These are phyloP conservation scores for Peromyscus aztecus DNA, from an alignment of 2,797 vertebrate species.

Conservation along the genomic window DNA sequence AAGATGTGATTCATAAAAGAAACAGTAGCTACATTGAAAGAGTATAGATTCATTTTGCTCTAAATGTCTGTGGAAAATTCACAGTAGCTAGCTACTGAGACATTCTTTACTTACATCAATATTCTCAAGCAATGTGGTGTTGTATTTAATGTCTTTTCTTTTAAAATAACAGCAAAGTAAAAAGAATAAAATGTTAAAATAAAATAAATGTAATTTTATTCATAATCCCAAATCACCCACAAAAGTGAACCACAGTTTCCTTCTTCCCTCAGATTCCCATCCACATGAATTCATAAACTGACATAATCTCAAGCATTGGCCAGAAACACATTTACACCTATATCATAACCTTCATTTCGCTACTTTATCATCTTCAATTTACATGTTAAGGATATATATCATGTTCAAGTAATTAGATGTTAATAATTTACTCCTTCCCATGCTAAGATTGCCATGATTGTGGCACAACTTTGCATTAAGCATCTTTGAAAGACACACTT, in stretches of 20 bases:
- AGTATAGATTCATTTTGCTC: constrained; percentile 33
- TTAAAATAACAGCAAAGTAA: constrained; percentile 50
- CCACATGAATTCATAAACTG: constrained; percentile 14
- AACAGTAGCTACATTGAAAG: constrained; percentile 27
- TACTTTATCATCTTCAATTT: constrained; percentile 11
- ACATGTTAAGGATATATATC: background rate
- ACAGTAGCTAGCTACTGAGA: constrained; percentile 35
- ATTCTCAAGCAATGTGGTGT: background rate
- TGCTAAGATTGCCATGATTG: background rate
- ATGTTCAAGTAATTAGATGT: constrained; percentile 14
- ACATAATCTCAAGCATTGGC: constrained; percentile 5
- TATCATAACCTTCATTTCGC: background rate
- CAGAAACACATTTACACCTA: background rate
- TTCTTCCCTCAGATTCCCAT: background rate
- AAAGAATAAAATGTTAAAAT: constrained; percentile 38
- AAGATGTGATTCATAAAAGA: constrained; percentile 40
- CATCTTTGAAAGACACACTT: background rate
- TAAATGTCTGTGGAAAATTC: constrained; percentile 54
- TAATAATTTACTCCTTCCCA: background rate
- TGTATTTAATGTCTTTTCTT: constrained; percentile 39
- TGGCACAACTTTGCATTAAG: background rate
- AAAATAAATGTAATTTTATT: constrained; percentile 1
- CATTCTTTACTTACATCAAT: constrained; percentile 35
- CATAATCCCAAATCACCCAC: background rate
- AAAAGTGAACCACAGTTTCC: background rate